Evolutionary conservation across 30 jellyfish, hydroid and myxozoan species (phyloP), one percentile per base, ranked within the genome.

Genomic region (Hydra vulgaris): DNA sequence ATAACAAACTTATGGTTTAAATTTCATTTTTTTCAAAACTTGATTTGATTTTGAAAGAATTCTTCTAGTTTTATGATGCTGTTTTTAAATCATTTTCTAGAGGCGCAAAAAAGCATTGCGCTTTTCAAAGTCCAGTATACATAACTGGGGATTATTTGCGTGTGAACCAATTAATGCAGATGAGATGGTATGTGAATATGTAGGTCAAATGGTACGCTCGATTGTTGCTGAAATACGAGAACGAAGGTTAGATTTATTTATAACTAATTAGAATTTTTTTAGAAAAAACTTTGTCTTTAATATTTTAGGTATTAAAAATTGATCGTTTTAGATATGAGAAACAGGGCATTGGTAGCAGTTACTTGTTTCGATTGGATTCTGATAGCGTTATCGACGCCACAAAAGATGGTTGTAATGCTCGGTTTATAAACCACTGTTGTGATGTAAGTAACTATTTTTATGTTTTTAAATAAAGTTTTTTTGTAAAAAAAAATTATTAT

Each of bases 371-470:
- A 18, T 78, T 95, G 79, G 99, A 95, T 77, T 86, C 92, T 55
- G 99, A 95, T 20, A 88, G 96, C 21, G 99, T 95, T 21, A 89
- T 95, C 23, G 99, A 95, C 73, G 99, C 99, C 3, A 95, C 99
- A 15, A 89, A 89, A 70, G 84, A 73, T 69, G 99, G 99, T n/a
- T 91, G 95, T 73, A 84, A 86, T 76, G 99, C 99, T 0, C 73
- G 99, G 53, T 95, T 95, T 69, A 95, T 95, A 87, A 95, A 95
- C 70, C 99, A 95, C 78, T 70, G 94, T 19, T 95, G 99, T 52
- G 81, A 91, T 77, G 99, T 95, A 86, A 69, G 96, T 74, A 12
- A 0, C 5, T 21, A 1, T 68, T 3, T 15, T 68, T 20, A 3
- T 68, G 75, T 3, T 68, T 68, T 68, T 68, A 15, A n/a, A 7